Conservation (phyloP, 2,797 vertebrate species). For the Centroberyx gerrardi region DNA sequence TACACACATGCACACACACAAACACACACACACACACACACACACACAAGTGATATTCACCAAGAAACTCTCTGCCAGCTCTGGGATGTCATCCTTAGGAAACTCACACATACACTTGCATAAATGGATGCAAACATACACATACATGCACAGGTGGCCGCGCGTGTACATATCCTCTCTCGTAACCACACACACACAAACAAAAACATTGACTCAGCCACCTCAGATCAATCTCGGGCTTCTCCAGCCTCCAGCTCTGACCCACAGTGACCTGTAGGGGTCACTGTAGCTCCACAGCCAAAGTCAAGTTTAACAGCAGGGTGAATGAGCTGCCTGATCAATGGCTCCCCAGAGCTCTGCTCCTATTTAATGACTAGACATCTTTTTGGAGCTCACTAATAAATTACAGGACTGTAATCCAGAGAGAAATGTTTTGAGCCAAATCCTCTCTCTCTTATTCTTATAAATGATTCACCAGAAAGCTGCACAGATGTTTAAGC, state of each 20-base stretch:
- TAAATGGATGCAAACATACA: not conserved
- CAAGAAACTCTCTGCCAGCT: not conserved
- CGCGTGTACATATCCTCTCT: not conserved
- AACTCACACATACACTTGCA: constrained; percentile 9
- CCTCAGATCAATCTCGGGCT: not conserved
- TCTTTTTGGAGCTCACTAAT: constrained; percentile 34
- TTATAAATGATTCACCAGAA: constrained; percentile 18
- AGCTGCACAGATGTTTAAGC: constrained; percentile 11
- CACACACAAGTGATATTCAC: constrained; percentile 4
- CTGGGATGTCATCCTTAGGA: not conserved
- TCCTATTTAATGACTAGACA: constrained; percentile 57
- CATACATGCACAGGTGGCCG: constrained; percentile 9
- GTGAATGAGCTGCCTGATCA: constrained; percentile 62
- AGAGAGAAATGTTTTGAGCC: not conserved
- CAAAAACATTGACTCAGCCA: not conserved
- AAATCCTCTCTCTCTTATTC: constrained; percentile 23
- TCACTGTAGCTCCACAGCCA: constrained; percentile 73
- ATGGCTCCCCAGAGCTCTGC: constrained; percentile 56
- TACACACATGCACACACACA: not conserved
- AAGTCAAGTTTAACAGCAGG: constrained; percentile 54
- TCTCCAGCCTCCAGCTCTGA: not conserved
- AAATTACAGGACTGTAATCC: constrained; percentile 30
- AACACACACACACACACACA: not conserved
- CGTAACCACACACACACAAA: constrained; percentile 4
- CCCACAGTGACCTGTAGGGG: constrained; percentile 75